phyloP scores from a whole-genome alignment of 64 coral and sea anemone genomes.

The Trachythela sp. region DNA sequence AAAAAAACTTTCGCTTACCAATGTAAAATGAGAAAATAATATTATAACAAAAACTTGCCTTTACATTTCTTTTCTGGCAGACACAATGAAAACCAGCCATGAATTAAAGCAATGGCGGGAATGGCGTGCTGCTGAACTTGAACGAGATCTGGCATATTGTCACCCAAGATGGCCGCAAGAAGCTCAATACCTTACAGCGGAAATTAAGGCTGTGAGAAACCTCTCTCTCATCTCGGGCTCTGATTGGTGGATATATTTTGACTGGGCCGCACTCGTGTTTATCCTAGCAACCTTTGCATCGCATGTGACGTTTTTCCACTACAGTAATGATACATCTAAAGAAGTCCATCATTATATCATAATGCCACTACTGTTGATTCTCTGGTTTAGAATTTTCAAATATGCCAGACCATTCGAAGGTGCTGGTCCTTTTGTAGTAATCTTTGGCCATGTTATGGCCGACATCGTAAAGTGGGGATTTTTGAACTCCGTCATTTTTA shows the following conservation, averaged over 20 bases:
- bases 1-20: too few species aligned
- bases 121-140: slow-evolving; percentile 2
- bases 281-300: slow-evolving; percentile 2
- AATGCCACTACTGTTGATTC: background rate
- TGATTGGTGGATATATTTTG: slow-evolving; percentile 14
- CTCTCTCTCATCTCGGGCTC: slow-evolving; percentile 11
- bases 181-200: background rate
- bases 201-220: background rate
- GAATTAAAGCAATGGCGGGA: slow-evolving; percentile 14
- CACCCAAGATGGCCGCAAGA: slow-evolving; percentile 25
- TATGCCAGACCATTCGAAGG: slow-evolving; percentile 13
- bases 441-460: background rate
- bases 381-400: slow-evolving; percentile 16
- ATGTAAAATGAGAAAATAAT: too few species aligned
- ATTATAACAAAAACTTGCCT: background rate
- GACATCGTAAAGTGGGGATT: background rate
- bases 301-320: background rate
- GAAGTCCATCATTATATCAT: background rate
- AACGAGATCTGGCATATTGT: slow-evolving; percentile 11
- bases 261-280: background rate
- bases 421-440: background rate
- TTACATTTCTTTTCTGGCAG: background rate
- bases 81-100: background rate
- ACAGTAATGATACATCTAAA: background rate
- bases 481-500: background rate